Evolutionary conservation across 2,797 vertebrate genomes (phyloP), one percentile per base, ranked within the genome.

Genomic region (Thunnus albacares): DNA sequence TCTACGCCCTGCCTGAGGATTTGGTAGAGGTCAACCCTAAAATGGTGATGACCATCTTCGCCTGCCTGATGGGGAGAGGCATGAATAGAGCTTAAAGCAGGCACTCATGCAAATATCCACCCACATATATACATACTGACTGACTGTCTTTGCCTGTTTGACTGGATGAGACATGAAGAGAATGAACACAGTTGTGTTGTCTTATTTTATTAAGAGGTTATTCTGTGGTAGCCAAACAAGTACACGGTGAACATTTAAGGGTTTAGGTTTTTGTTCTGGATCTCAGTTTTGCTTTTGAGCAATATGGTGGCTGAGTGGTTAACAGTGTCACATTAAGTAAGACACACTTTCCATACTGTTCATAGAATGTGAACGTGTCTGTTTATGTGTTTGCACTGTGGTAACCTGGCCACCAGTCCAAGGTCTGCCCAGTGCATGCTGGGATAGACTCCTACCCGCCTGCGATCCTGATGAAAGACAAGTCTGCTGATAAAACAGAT

Each of bases 41-140:
- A 92, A 99, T 99, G 98, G 98, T 99, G 91, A 99, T 99, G 98
- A 99, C 97, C 0, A 96, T 99, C 88, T 99, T 99, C 61, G 98
- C 98, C 47, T 99, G 98, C 86, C 95, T 99, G 94, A 99, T 99
- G 98, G 98, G 97, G 57, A 92, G 97, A 85, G 98, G 98, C 71
- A 97, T 99, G 97, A 98, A 98, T 93, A 94, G 88, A 87, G 97
- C 94, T 22, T 99, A 97, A 94, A 77, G 45, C 18, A 38, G 26
- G 56, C 5, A 20, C 75, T 61, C 59, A 51, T 18, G 43, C 61
- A 71, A 82, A 24, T 38, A 66, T 70, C 28, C 70, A 68, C 77
- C 71, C 57, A 47, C 60, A 26, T 55, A 65, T 13, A 51, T 52
- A 71, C 41, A 30, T 14, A 51, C 24, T 87, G 12, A 67, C 90